Base-by-base conservation (phyloP, 2,888 invertebrate genomes). In the Macrophya alboannulata region DNA sequence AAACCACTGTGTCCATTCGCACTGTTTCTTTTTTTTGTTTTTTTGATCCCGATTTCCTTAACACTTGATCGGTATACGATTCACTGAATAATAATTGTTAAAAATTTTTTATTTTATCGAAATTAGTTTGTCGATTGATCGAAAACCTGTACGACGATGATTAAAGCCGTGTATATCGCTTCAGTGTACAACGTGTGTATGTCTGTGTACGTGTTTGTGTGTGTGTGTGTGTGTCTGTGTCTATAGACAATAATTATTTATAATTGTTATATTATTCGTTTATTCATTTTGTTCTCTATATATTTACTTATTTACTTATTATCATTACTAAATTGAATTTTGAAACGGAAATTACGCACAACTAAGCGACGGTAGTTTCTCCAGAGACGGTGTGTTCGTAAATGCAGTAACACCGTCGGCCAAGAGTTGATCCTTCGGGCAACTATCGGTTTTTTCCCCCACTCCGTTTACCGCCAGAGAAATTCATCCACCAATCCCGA, bases 311-410 rank as follows among this genome's bases (percentile, higher is more conserved):
- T 12, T 31, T 65, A 31, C 31, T 55, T 12, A 48, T 48, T 55
- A 2, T 55, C 15, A 15, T 55, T 55, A 55, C 25, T 21, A 25
- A 25, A 8, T 74, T 25, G 8, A 62, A 81, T 31, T 62, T 62
- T 10, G 1, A 43, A 74, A n/a, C 21, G 12, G 72, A 45, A 74
- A 74, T 74, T 74, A 81, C 62, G 81, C 81, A 81, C 81, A 81
- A 81, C 81, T 21, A 81, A 25, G 59, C 62, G 81, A 81, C 83
- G 83, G 81, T 85, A 74, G 85, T 85, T 31, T 77, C 89, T 87
- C 86, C 86, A 21, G 86, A 87, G 85, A 86, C 87, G 89, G 87
- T 87, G 84, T 87, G 86, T 88, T 88, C 86, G 87, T 87, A 88
- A 90, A 86, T 90, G 89, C 87, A 87, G 86, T 86, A 87, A 55